These are phyloP conservation scores for Actinostola sp. DNA, from an alignment of 92 coral and sea anemone genomes.

Conservation along the genomic window DNA sequence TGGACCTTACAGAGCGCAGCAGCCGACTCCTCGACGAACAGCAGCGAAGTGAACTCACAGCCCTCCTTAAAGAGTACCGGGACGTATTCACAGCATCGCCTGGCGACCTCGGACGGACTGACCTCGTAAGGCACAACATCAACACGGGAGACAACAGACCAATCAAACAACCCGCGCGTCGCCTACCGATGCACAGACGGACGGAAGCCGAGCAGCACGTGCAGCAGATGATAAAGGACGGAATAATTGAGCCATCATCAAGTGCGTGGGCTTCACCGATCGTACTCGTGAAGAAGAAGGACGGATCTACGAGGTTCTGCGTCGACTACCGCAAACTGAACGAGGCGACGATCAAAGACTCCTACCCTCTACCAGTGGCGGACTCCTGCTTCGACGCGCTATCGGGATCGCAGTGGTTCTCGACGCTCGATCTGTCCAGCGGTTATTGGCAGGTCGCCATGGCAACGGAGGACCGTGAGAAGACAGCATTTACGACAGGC, in stretches of 20 bases:
- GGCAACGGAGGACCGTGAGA: slow-evolving; percentile 17
- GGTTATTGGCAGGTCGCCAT: too few relatives aligned
- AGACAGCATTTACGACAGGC: slow-evolving; percentile 32
- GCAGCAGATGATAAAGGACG: slow-evolving; percentile 29
- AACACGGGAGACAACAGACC: slow-evolving; percentile 9
- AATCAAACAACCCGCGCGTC: slow-evolving; percentile 33
- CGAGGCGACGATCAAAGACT: slow-evolving; percentile 32
- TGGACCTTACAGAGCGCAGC: slow-evolving; percentile 19
- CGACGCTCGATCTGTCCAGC: slow-evolving; percentile 27
- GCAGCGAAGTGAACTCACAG: background rate
- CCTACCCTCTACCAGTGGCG: slow-evolving; percentile 34
- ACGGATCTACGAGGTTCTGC: slow-evolving; percentile 45
- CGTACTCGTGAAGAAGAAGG: slow-evolving; percentile 55
- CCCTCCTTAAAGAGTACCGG: background rate
- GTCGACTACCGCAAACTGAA: slow-evolving; percentile 50
- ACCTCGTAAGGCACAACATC: slow-evolving; percentile 7
- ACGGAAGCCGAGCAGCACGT: slow-evolving; percentile 13
- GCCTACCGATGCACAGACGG: slow-evolving; percentile 29
- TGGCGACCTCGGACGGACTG: slow-evolving; percentile 21
- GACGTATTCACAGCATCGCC: slow-evolving; percentile 18
- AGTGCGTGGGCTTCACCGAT: slow-evolving; percentile 52
- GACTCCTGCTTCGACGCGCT: slow-evolving; percentile 36
- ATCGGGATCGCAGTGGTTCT: slow-evolving; percentile 42
- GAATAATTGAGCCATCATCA: slow-evolving; percentile 46
- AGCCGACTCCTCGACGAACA: background rate